A percentile compares a stretch with the other conserved stretches of the same genome.
Evolutionary conservation across 53 echinoderm and acorn worm genomes (phyloP).

Genomic region (Patiria pectinifera): DNA sequence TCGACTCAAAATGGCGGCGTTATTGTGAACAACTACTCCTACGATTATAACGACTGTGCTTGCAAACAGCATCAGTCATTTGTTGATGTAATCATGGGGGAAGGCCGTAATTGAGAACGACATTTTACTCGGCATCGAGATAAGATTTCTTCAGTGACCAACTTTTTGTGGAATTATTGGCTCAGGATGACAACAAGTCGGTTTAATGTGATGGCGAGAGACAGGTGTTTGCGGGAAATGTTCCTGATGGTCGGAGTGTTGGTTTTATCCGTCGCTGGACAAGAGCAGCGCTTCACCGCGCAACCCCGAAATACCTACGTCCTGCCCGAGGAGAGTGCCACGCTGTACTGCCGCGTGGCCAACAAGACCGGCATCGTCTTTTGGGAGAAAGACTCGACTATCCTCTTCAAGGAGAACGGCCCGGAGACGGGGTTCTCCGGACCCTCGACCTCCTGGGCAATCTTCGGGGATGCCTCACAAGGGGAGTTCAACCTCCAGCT

Average conservation of each 20-base stretch:
- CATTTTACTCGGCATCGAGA: neutral
- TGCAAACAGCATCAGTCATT: neutral
- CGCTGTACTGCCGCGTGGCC: slow-evolving; percentile 77
- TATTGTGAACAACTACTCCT: neutral
- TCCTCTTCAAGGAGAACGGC: slow-evolving; percentile 61
- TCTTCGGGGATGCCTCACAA: slow-evolving; percentile 75
- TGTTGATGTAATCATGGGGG: neutral
- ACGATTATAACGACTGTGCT: neutral
- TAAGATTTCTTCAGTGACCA: neutral
- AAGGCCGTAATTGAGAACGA: no score
- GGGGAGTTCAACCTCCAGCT: slow-evolving; percentile 95
- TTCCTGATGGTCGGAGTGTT: neutral
- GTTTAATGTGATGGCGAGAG: neutral
- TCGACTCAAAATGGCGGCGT: slow-evolving; percentile 36
- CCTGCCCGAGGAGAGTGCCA: slow-evolving; percentile 74
- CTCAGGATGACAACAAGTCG: neutral
- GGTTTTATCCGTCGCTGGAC: neutral
- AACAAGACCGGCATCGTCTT: slow-evolving; percentile 73
- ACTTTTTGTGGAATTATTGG: neutral
- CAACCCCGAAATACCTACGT: slow-evolving; percentile 72
- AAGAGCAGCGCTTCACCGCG: slow-evolving; percentile 57
- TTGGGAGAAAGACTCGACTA: slow-evolving; percentile 78
- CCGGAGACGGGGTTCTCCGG: neutral
- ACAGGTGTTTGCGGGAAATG: neutral
- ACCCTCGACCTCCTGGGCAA: slow-evolving; percentile 68